A percentile compares a stretch with the other conserved stretches of the same genome.
These are phyloP conservation scores for Alexandromys oeconomus DNA, from an alignment of 2,797 vertebrate species.

Conservation along the genomic window DNA sequence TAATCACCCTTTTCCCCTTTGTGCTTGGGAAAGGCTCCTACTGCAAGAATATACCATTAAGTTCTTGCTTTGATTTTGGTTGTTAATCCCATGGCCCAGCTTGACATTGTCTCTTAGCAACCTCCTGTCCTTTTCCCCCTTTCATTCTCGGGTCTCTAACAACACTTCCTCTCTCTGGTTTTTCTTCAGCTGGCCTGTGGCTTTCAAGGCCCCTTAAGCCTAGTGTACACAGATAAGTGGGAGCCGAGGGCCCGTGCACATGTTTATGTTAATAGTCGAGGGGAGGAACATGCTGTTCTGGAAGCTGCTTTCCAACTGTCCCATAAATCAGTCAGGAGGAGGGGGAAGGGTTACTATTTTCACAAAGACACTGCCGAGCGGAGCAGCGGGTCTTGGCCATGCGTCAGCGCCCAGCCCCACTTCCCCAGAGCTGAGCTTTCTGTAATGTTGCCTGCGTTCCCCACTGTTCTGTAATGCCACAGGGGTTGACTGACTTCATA, in stretches of 20 bases:
- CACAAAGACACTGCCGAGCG: slow-evolving; percentile 60
- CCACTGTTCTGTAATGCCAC: background rate
- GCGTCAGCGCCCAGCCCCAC: background rate
- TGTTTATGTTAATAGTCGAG: slow-evolving; percentile 84
- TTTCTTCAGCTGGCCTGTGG: slow-evolving; percentile 58
- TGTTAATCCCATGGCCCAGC: slow-evolving; percentile 83
- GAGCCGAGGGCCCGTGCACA: slow-evolving; percentile 49
- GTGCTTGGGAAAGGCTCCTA: slow-evolving; percentile 69
- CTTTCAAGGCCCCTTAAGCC: slow-evolving; percentile 76
- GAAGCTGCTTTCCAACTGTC: slow-evolving; percentile 84
- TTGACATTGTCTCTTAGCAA: slow-evolving; percentile 83
- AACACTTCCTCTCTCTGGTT: slow-evolving; percentile 82
- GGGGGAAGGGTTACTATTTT: slow-evolving; percentile 59
- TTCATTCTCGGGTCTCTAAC: slow-evolving; percentile 77
- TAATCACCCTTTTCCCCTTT: slow-evolving; percentile 61
- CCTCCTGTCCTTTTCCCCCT: slow-evolving; percentile 83
- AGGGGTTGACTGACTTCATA: slow-evolving; percentile 60
- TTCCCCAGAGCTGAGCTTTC: background rate
- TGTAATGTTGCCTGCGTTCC: background rate
- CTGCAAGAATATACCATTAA: slow-evolving; percentile 74
- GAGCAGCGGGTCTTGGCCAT: slow-evolving; percentile 25
- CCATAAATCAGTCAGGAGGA: slow-evolving; percentile 81
- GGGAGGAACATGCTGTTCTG: slow-evolving; percentile 85
- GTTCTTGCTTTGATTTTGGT: slow-evolving; percentile 81
- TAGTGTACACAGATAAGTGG: slow-evolving; percentile 72